Evolutionary conservation across 2,113 vertebrate species (phyloP), one percentile per base, ranked within the genome.

Genomic region (Diadophis punctatus): DNA sequence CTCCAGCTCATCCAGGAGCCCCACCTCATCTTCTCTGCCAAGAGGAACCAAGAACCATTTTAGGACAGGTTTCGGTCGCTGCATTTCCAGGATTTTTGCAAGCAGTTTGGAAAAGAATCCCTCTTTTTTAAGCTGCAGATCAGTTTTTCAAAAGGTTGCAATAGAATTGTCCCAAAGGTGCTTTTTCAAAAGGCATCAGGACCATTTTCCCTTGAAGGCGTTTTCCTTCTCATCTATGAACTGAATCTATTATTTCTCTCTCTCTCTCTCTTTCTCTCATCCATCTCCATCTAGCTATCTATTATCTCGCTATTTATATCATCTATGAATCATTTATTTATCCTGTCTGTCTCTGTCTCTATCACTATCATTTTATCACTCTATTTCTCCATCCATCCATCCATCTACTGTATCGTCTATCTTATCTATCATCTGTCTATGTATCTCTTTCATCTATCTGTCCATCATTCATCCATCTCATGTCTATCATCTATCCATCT

Each of bases 1-100:
- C 55, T 88, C 53, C 92, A 96, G 90, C 49, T 96, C 95, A n/a
- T 90, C 51, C 84, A 95, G 8, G 16, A 95, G 51, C 3, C 90
- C 30, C 4, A 39, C 3, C 0, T 96, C 2, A 0, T 2, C 6
- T 0, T 85, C 63, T 85, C 96, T 97, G 51, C 0, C 0, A 0
- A 46, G 48, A 27, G 46, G n/a, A 51, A 27, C 3, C 23, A 27
- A 27, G 25, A 27, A 12, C 84, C 6, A 27, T 30, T 63, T 11
- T 30, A 74, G 68, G 18, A 22, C 2, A 20, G n/a, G 16, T 39
- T 80, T 80, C 1, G 8, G 34, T 3, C 9, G 34, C 34, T 39
- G 7, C 34, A 8, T 8, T 80, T 80, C n/a, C 68, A 39, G 68
- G 18, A 80, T 39, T 18, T 3, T 18, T 20, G 34, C 34, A 39